Conservation (phyloP, 2,888 invertebrate genomes). For the Calephelis perditalis region DNA sequence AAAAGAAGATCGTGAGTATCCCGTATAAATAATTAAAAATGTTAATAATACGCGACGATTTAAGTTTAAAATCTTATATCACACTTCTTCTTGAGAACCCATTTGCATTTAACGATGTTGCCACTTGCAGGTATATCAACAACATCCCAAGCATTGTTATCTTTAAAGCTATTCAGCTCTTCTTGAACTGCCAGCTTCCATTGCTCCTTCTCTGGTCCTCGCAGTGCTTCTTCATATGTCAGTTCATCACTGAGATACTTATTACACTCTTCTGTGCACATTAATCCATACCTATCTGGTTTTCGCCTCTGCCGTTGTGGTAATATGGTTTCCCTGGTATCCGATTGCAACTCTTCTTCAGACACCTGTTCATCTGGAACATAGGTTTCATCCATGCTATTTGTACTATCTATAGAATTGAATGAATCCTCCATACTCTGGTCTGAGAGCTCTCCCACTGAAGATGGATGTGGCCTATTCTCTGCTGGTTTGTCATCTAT, state of each 20-base stretch:
- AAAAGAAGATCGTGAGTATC: too few species aligned
- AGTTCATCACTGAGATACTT: slow-evolving; percentile 15
- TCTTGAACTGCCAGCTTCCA: slow-evolving; percentile 15
- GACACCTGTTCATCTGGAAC: background rate
- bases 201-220: slow-evolving; percentile 14
- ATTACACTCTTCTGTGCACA: slow-evolving; percentile 16
- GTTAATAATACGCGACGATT: too few species aligned
- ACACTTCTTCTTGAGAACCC: slow-evolving; percentile 23
- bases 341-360: slow-evolving; percentile 10
- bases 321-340: background rate
- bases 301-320: slow-evolving; percentile 11
- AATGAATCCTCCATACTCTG: slow-evolving; percentile 2
- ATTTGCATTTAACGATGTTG: slow-evolving; percentile 25
- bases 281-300: slow-evolving; percentile 17
- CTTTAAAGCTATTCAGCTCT: slow-evolving; percentile 18
- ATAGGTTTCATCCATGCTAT: background rate
- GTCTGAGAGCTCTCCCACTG: slow-evolving; percentile 17
- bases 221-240: slow-evolving; percentile 16
- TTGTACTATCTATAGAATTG: background rate
- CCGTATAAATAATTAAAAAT: too few species aligned
- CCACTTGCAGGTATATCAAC: slow-evolving; percentile 20
- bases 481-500: slow-evolving; percentile 14
- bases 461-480: slow-evolving; percentile 7
- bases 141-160: slow-evolving; percentile 24
- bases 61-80: too few species aligned